Conservation (phyloP, 2,113 vertebrate species). For the Miniopterus natalensis region DNA sequence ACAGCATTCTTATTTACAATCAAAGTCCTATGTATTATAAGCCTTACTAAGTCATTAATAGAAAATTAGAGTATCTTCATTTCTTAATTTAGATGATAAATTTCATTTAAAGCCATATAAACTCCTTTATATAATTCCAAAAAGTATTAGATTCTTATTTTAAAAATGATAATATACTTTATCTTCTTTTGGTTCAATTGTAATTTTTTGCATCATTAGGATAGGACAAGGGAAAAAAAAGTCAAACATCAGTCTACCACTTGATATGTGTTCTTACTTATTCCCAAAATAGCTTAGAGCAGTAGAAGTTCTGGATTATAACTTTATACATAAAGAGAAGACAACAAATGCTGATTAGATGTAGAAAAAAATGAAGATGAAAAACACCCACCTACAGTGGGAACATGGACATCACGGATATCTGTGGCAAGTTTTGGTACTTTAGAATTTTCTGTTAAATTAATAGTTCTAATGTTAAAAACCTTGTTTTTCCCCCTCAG, state of each 20-base stretch:
- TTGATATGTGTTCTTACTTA: background rate
- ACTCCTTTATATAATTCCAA: background rate
- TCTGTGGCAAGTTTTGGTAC: background rate
- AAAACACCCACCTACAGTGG: background rate
- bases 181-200: background rate
- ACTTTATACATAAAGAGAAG: background rate
- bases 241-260: background rate
- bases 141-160: background rate
- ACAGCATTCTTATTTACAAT: background rate
- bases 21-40: constrained; percentile 43
- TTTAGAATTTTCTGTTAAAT: background rate
- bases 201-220: background rate
- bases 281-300: background rate
- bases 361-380: background rate
- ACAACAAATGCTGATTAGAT: background rate
- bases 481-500: background rate
- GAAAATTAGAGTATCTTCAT: background rate
- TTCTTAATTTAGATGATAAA: background rate
- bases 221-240: background rate
- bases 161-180: constrained; percentile 31
- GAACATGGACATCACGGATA: background rate
- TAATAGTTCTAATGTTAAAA: background rate
- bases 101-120: background rate
- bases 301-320: background rate
- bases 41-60: background rate